phyloP scores from a whole-genome alignment of 2,888 invertebrate genomes.

The Sminthurides aquaticus region DNA sequence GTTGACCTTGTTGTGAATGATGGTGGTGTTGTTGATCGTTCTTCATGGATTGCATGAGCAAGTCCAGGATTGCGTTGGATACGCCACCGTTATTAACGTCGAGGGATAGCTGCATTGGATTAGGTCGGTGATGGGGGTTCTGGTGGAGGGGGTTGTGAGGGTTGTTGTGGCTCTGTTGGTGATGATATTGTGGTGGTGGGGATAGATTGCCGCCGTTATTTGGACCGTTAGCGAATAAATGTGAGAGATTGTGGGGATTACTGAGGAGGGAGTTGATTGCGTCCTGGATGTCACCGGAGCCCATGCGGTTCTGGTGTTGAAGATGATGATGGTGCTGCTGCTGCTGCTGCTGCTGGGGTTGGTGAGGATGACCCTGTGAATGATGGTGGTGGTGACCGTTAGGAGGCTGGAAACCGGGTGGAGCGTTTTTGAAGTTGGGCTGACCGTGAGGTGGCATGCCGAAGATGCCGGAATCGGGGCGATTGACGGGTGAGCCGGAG shows the following conservation, averaged over 20 bases:
- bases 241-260: conserved; percentile 46
- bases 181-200: conserved; percentile 27
- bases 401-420: conserved; percentile 37
- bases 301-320: conserved; percentile 24
- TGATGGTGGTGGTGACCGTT: conserved; percentile 33
- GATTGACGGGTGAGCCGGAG: conserved; percentile 38
- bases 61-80: conserved; percentile 40
- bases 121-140: conserved; percentile 24
- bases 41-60: conserved; percentile 43
- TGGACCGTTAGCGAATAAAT: conserved; percentile 44
- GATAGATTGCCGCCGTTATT: conserved; percentile 26
- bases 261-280: conserved; percentile 46
- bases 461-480: conserved; percentile 34
- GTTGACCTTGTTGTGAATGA: conserved; percentile 9
- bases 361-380: conserved; percentile 20
- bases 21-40: conserved; percentile 28
- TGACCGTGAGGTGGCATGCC: conserved; percentile 29
- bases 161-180: conserved; percentile 10
- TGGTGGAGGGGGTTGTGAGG: conserved; percentile 26
- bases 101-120: conserved; percentile 11
- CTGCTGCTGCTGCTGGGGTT: conserved; percentile 11
- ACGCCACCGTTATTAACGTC: conserved; percentile 28
- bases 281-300: conserved; percentile 45
- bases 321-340: conserved; percentile 26
- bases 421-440: conserved; percentile 28